Evolutionary conservation across 2,113 vertebrate genomes (phyloP).

Genomic region (Petrocephalus zakoni): DNA sequence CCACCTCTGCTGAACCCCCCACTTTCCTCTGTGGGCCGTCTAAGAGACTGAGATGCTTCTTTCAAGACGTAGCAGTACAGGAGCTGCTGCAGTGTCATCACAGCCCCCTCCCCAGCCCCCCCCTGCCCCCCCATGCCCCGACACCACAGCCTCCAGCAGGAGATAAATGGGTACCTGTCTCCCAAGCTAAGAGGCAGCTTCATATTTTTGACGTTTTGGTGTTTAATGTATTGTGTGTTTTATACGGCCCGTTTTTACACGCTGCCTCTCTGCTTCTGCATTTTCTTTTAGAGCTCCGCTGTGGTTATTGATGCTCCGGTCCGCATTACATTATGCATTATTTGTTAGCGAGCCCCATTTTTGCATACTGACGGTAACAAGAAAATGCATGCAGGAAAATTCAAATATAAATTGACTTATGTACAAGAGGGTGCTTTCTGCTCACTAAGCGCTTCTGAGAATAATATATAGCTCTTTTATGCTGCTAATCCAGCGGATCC

Average conservation of each 20-base stretch:
- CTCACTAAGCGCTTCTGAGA: conserved; percentile 95
- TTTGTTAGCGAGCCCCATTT: conserved; percentile 98
- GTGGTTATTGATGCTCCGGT: conserved; percentile 85
- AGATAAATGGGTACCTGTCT: conserved; percentile 67
- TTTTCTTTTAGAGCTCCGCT: conserved; percentile 92
- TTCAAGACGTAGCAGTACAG: conserved; percentile 54
- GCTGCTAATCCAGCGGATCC: conserved; percentile 79
- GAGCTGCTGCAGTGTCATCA: conserved; percentile 23
- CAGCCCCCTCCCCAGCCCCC: conserved; percentile 51
- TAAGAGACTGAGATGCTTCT: conserved; percentile 60
- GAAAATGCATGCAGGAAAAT: conserved; percentile 99
- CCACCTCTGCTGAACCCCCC: background rate
- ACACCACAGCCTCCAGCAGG: conserved; percentile 39
- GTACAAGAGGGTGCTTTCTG: conserved; percentile 80
- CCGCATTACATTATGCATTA: conserved; percentile 96
- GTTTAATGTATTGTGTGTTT: conserved; percentile 70
- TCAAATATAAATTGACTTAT: conserved; percentile 99
- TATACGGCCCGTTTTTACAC: conserved; percentile 57
- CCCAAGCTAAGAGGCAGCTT: conserved; percentile 59
- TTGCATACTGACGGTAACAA: conserved; percentile 99
- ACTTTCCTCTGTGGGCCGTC: conserved; percentile 35
- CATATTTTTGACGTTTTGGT: conserved; percentile 73
- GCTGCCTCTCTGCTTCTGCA: conserved; percentile 58
- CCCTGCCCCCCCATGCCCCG: conserved; percentile 47
- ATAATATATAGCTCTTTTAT: conserved; percentile 83